phyloP scores from a whole-genome alignment of 2,888 invertebrate genomes.

The Onchidella celtica region DNA sequence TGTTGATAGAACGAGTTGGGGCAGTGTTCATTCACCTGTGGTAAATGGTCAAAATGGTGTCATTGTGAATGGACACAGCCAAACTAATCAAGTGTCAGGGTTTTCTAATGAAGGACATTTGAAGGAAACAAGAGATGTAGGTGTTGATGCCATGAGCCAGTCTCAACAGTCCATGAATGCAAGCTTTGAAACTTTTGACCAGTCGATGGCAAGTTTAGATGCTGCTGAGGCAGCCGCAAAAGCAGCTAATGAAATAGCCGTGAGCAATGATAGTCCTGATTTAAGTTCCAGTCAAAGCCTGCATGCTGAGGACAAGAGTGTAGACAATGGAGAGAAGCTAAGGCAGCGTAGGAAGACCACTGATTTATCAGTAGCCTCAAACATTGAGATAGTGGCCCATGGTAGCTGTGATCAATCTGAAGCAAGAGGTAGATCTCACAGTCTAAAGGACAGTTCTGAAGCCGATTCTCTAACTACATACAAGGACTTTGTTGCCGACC shows the following conservation, averaged over 20 bases:
- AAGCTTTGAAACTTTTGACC: slow-evolving; percentile 43
- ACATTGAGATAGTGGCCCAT: slow-evolving; percentile 3
- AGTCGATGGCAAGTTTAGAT: background rate
- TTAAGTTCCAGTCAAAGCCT: background rate
- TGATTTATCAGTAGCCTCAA: background rate
- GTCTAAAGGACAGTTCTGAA: background rate
- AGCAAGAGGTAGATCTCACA: background rate
- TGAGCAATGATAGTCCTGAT: background rate
- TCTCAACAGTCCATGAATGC: slow-evolving; percentile 31
- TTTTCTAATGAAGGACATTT: background rate
- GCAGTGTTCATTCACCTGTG: background rate
- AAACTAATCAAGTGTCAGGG: background rate
- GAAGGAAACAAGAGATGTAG: slow-evolving; percentile 39
- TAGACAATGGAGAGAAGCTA: background rate
- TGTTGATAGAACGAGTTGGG: too few relatives aligned
- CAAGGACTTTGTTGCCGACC: slow-evolving; percentile 34
- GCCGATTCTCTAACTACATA: slow-evolving; percentile 4
- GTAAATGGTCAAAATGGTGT: background rate
- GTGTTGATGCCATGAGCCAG: slow-evolving; percentile 33
- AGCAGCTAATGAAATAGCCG: background rate
- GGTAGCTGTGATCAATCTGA: slow-evolving; percentile 11
- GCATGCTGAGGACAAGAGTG: slow-evolving; percentile 7
- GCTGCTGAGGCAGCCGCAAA: background rate
- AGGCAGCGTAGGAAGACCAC: background rate
- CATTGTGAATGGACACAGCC: background rate